Base-by-base conservation (phyloP, 2,888 invertebrate species). In the Linnaemya tessellans region DNA sequence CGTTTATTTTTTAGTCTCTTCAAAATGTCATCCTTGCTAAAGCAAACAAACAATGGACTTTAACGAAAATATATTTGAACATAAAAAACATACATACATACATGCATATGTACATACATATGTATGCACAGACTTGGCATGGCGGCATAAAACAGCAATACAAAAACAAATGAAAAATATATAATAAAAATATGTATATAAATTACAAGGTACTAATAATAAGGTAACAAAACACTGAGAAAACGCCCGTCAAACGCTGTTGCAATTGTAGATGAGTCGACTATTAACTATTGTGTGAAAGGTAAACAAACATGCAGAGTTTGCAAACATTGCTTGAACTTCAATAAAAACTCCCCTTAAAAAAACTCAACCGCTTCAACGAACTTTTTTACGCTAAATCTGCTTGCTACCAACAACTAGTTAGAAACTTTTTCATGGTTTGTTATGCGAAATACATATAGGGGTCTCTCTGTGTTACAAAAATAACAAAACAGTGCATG, bases 271-370 rank as follows among this genome's bases (percentile, higher is more conserved):
- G 30, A 71, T 79, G 54, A 54, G 70, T 56, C 62, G 67, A 68
- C 64, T 80, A 65, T 75, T 67, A 41, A 81, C 81, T 68, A 85
- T 85, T 85, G 85, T 85, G 85, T 85, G 85, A 85, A 85, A 85
- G 83, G 71, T 82, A 85, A 85, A 85, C 85, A 85, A 85, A 85
- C 84, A 84, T 78, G 81, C 77, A 78, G 81, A 62, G 84, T 74
- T 80, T 77, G 74, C 74, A 80, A 79, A 80, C 71, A 84, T 68
- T 49, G 30, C 30, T 41, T 75, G 67, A 79, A 71, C 79, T 71
- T 54, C 54, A 79, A 54, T 56, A 5, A 18, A 75, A 60, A 20
- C 54, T 43, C 60, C 80, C 60, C 49, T 49, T n/a, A 71, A 64
- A 51, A n/a, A 71, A 60, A 80, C 60, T 75, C 49, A 62, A 77